A percentile compares a stretch with the other conserved stretches of the same genome.
phyloP scores from a whole-genome alignment of 2,113 vertebrate genomes.

The Amazona vittata region DNA sequence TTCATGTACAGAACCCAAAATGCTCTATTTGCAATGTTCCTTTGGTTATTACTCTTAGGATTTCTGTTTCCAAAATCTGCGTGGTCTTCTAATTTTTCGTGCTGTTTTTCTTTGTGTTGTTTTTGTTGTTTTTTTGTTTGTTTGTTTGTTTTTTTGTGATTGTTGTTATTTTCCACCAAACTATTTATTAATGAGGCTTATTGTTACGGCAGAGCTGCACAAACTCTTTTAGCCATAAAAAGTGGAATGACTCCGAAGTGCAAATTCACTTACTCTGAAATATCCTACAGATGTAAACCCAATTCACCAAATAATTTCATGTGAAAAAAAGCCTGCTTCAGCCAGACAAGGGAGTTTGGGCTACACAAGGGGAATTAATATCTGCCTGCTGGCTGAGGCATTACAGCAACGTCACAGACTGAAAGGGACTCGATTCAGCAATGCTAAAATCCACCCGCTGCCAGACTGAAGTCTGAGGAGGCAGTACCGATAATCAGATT shows the following conservation, averaged over 20 bases:
- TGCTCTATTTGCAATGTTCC: neutral
- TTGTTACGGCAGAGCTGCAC: neutral
- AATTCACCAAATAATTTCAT: neutral
- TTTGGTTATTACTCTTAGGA: neutral
- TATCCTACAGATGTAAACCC: neutral
- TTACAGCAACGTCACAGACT: neutral
- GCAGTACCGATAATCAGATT: neutral
- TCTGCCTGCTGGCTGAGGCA: neutral
- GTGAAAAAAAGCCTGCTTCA: neutral
- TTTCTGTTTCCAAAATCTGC: neutral
- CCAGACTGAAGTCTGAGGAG: neutral
- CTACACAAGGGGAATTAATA: neutral
- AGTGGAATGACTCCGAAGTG: neutral
- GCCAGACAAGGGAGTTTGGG: neutral
- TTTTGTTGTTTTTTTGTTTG: neutral
- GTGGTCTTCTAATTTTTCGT: neutral
- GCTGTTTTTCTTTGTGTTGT: accelerated
- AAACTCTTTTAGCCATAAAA: neutral
- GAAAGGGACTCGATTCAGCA: neutral
- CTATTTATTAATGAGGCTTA: neutral
- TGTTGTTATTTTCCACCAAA: neutral
- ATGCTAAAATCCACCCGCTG: neutral
- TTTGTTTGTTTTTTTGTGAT: neutral
- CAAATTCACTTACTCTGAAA: neutral
- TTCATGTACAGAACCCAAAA: neutral